Base-by-base conservation (phyloP, 2,797 vertebrate genomes). In the Lacerta agilis region DNA sequence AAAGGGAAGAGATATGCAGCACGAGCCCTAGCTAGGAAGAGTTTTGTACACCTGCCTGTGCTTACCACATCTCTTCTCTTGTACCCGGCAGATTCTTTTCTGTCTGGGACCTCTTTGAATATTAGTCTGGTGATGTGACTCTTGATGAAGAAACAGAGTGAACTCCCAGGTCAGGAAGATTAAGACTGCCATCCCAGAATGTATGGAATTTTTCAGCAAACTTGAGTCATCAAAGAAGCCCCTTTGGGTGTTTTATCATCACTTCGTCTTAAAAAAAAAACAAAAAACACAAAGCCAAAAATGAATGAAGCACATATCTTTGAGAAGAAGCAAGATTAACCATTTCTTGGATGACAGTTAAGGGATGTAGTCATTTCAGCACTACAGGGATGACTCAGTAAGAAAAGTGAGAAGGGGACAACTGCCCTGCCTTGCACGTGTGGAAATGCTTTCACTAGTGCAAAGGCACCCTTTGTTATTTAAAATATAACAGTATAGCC, bases 191-290 rank as follows among this genome's bases (percentile, higher is more conserved):
- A 67, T 23, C 43, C 13, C 72, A 87, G 85, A 82, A 87, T 82
- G 55, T 73, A 20, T 87, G 86, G 86, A 83, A 86, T 87, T 89
- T 72, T 45, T 69, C 80, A 45, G 11, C 4, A 45, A 79, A 38
- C 73, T 23, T 85, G 82, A 85, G 66, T 83, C 75, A 66, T 79
- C 82, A 33, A 2, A 27, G 25, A 58, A 88, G 58, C 10, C 83
- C 79, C 27, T 55, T 29, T 64, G 13, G 64, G 15, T 20, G 29
- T 55, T 83, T 79, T 67, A 77, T 79, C 55, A 71, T 23, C 79
- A 75, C 25, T 9, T 45, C 58, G 41, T 73, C 79, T 71, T 85
- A 33, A 55, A 61, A 29, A 64, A 64, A 85, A 20, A 76, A n/a
- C 8, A n/a, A 33, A 33, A 33, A 77, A 41, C 20, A 25, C 13